Evolutionary conservation across 2,113 vertebrate genomes (phyloP).

Genomic region (Nycticorax nycticorax): DNA sequence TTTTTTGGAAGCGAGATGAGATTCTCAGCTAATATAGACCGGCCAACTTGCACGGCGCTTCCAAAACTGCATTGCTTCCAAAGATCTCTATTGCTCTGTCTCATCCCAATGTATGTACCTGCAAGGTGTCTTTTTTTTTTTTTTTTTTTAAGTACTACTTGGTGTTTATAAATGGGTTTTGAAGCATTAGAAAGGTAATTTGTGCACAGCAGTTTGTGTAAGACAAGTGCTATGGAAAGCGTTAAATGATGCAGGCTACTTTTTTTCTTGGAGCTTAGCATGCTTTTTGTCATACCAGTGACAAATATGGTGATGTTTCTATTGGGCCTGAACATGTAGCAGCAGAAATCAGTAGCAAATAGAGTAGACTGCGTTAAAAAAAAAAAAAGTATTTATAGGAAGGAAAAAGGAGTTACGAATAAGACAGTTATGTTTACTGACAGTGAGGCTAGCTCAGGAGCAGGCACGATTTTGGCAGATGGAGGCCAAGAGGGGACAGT

Average conservation of each 20-base stretch:
- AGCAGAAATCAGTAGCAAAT: neutral
- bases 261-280: neutral
- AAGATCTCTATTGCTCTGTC: neutral
- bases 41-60: neutral
- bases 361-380: neutral
- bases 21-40: neutral
- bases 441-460: neutral
- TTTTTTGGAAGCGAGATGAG: neutral
- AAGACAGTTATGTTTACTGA: no score
- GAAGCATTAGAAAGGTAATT: neutral
- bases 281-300: neutral
- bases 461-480: neutral
- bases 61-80: neutral
- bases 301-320: neutral
- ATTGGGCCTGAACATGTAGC: neutral
- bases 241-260: neutral
- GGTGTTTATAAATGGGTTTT: neutral
- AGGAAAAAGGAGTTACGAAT: neutral
- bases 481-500: neutral
- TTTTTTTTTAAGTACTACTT: neutral
- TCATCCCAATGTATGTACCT: neutral
- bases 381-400: neutral
- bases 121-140: accelerated
- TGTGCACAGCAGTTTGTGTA: neutral
- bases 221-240: neutral